phyloP scores from a whole-genome alignment of 2,113 vertebrate genomes.

The Tragelaphus strepsiceros region DNA sequence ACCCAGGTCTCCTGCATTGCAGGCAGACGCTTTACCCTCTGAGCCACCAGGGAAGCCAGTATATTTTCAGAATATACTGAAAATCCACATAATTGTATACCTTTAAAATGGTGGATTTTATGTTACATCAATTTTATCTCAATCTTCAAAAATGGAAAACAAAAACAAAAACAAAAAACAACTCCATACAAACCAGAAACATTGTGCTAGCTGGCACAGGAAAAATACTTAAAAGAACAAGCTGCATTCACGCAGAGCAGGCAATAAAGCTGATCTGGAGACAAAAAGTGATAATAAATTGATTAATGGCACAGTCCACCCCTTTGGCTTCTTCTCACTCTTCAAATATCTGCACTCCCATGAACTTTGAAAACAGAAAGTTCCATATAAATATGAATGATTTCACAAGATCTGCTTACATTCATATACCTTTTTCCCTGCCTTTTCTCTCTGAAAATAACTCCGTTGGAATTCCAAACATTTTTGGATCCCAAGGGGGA shows the following conservation, averaged over 20 bases:
- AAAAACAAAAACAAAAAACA: not conserved
- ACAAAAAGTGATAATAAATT: not conserved
- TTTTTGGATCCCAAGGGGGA: not conserved
- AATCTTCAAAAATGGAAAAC: not conserved
- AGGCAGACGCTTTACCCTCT: too few species aligned
- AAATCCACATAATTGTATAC: not conserved
- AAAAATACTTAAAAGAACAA: not conserved
- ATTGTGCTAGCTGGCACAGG: not conserved
- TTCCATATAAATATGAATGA: not conserved
- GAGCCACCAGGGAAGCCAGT: too few species aligned
- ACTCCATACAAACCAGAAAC: not conserved
- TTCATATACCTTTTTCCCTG: not conserved
- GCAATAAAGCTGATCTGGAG: not conserved
- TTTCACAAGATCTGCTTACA: not conserved
- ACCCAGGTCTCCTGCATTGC: too few species aligned
- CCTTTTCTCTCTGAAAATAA: slow-evolving; percentile 13
- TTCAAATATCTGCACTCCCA: not conserved
- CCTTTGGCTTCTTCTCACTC: not conserved
- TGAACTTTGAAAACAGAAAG: not conserved
- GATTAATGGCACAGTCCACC: too few species aligned
- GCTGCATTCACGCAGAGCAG: not conserved
- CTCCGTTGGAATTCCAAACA: slow-evolving; percentile 6
- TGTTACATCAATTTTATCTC: not conserved
- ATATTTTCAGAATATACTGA: not conserved
- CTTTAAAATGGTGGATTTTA: not conserved